Evolutionary conservation across 2,797 vertebrate species (phyloP).

Genomic region (Bucorvus abyssinicus): DNA sequence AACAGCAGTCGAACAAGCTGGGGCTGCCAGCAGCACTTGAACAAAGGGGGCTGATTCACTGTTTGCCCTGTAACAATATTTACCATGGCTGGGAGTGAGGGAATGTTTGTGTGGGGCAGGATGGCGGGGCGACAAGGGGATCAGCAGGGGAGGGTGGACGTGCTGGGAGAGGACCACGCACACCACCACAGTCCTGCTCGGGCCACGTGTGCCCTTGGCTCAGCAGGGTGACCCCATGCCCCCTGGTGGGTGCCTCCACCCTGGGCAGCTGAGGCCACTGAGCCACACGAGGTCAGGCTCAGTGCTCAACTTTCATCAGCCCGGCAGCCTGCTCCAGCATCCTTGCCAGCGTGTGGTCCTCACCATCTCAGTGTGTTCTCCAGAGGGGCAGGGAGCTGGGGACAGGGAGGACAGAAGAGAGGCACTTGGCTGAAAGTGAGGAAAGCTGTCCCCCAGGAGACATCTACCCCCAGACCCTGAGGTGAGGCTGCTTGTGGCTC

Average conservation of each 20-base stretch:
- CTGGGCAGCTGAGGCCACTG: not conserved
- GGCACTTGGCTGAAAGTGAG: not conserved
- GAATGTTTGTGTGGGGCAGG: slow-evolving; percentile 58
- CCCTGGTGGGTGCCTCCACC: not conserved
- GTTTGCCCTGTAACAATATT: slow-evolving; percentile 72
- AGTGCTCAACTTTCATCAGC: not conserved
- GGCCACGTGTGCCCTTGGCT: not conserved
- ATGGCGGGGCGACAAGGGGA: not conserved
- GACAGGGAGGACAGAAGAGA: not conserved
- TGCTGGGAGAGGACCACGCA: fast-evolving
- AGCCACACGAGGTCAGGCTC: fast-evolving
- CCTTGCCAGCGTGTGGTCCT: not conserved
- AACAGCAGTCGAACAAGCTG: slow-evolving; percentile 63
- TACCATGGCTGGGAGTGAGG: slow-evolving; percentile 33
- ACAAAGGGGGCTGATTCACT: slow-evolving; percentile 71
- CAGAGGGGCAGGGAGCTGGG: not conserved
- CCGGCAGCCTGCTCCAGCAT: not conserved
- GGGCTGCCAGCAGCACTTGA: slow-evolving; percentile 39
- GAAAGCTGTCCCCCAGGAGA: not conserved
- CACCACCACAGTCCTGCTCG: not conserved
- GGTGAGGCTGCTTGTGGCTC: not conserved
- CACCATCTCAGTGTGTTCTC: not conserved
- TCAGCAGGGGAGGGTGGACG: not conserved
- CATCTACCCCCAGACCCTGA: not conserved
- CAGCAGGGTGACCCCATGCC: not conserved